A percentile compares a stretch with the other conserved stretches of the same genome.
These are phyloP conservation scores for Drosophila recens DNA, from an alignment of 2,888 invertebrate genomes.

Conservation along the genomic window DNA sequence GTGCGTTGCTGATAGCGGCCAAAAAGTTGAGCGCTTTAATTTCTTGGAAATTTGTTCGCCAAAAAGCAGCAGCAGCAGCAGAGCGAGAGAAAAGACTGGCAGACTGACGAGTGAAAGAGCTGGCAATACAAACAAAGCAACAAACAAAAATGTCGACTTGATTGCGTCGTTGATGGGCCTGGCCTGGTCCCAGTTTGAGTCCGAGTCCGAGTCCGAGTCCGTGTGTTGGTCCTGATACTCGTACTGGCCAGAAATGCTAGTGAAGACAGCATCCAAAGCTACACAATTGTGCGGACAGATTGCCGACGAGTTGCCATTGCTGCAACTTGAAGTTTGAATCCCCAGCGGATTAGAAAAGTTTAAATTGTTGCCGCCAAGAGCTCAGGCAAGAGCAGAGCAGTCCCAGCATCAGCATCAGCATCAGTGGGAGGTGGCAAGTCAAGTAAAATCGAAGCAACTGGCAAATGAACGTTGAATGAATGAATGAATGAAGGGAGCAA, in stretches of 20 bases:
- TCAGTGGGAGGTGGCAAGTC: constrained; percentile 28
- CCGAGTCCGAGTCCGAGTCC: not conserved
- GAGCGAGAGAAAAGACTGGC: constrained; percentile 6
- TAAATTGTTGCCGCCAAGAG: constrained; percentile 78
- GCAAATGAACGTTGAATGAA: constrained; percentile 67
- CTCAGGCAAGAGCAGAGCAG: constrained; percentile 22
- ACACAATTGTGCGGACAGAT: constrained; percentile 77
- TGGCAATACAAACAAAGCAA: constrained; percentile 67
- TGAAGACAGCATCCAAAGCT: constrained; percentile 36
- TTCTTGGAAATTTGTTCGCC: constrained; percentile 78
- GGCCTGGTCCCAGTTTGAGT: not conserved
- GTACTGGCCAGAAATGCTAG: constrained; percentile 29
- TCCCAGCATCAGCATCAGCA: constrained; percentile 2
- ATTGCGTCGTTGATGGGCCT: constrained; percentile 74
- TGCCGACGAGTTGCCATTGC: constrained; percentile 66
- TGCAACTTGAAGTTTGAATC: constrained; percentile 77
- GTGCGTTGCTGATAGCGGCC: constrained; percentile 77
- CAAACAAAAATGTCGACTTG: constrained; percentile 80
- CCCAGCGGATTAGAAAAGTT: constrained; percentile 82
- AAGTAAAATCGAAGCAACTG: constrained; percentile 76
- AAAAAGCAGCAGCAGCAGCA: constrained; percentile 20
- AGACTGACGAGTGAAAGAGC: constrained; percentile 16
- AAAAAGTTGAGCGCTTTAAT: constrained; percentile 77
- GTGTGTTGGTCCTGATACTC: constrained; percentile 13
- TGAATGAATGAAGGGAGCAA: constrained; percentile 72